A percentile compares a stretch with the other conserved stretches of the same genome.
phyloP scores from a whole-genome alignment of 1,140 invertebrate species.

The Macrotrachela quadricornifera region DNA sequence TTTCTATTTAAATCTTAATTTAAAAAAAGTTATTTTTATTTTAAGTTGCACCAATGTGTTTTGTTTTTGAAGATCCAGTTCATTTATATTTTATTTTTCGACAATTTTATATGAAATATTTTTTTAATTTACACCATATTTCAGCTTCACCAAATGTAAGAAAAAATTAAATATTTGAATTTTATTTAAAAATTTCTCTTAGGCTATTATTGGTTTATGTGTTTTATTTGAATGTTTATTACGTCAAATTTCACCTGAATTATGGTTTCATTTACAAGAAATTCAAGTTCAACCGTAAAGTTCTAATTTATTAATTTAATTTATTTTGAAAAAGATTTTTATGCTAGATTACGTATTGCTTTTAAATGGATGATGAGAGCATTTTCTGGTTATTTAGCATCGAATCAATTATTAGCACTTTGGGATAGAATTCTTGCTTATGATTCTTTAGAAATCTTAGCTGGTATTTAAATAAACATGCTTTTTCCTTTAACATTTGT shows the following conservation, averaged over 20 bases:
- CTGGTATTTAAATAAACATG: conserved; percentile 25
- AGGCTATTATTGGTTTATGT: conserved; percentile 29
- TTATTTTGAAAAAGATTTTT: background rate
- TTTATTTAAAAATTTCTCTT: conserved; percentile 9
- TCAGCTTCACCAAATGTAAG: conserved; percentile 70
- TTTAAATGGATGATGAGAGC: conserved; percentile 86
- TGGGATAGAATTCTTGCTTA: conserved; percentile 80
- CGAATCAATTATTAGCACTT: conserved; percentile 64
- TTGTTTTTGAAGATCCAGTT: conserved; percentile 64
- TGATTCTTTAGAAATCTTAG: conserved; percentile 65
- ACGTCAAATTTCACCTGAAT: conserved; percentile 60
- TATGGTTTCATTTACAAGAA: conserved; percentile 69
- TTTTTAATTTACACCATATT: conserved; percentile 67
- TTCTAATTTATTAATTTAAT: conserved; percentile 13
- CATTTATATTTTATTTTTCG: conserved; percentile 68
- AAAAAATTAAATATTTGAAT: conserved; percentile 38
- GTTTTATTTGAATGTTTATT: conserved; percentile 69
- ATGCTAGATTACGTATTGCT: conserved; percentile 53
- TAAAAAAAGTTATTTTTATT: conserved; percentile 11
- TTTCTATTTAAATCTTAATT: background rate
- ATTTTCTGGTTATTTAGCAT: conserved; percentile 72
- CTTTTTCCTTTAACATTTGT: background rate
- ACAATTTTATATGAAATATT: conserved; percentile 70
- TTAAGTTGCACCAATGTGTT: conserved; percentile 73
- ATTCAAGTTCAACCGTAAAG: conserved; percentile 74